Conservation (phyloP, 2,113 vertebrate species). For the Megaleporinus macrocephalus region DNA sequence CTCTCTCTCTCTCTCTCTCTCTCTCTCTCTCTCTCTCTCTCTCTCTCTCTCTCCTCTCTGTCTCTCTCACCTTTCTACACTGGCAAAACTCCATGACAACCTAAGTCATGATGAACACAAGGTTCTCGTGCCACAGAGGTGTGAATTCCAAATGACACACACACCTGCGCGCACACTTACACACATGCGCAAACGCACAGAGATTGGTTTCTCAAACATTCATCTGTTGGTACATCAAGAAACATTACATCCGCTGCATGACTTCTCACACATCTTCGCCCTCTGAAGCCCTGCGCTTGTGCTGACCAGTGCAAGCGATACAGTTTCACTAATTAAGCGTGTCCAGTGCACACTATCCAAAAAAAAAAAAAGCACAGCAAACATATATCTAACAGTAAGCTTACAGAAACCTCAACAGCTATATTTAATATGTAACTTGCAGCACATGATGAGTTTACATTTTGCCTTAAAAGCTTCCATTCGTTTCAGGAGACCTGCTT, state of each 20-base stretch:
- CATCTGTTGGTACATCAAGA: background rate
- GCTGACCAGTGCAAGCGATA: background rate
- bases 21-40: too few relatives aligned
- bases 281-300: background rate
- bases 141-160: constrained; percentile 32
- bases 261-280: background rate
- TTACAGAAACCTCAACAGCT: too few relatives aligned
- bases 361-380: too few relatives aligned
- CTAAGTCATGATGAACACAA: constrained; percentile 35
- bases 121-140: constrained; percentile 29
- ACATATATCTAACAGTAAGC: too few relatives aligned
- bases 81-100: constrained; percentile 14
- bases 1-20: too few relatives aligned
- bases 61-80: background rate
- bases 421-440: too few relatives aligned
- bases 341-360: too few relatives aligned
- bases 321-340: background rate
- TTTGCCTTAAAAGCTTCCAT: too few relatives aligned
- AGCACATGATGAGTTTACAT: too few relatives aligned
- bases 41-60: too few relatives aligned
- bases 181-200: background rate
- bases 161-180: background rate
- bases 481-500: too few relatives aligned
- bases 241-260: background rate
- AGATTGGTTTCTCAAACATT: background rate